A percentile compares a stretch with the other conserved stretches of the same genome.
phyloP scores from a whole-genome alignment of 2,113 vertebrate genomes.

The Pimephales promelas region DNA sequence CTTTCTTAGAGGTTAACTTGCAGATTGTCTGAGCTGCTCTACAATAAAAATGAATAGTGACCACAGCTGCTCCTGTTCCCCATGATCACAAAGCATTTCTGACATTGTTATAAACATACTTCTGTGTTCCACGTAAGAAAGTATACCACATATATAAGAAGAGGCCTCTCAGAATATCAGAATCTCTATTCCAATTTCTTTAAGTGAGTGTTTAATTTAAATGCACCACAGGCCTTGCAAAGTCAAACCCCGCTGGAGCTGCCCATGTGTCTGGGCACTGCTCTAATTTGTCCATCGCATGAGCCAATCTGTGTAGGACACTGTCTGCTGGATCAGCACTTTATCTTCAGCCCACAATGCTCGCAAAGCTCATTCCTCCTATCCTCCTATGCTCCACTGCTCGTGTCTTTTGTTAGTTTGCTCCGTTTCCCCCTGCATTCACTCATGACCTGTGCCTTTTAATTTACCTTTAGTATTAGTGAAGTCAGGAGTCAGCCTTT shows the following conservation, averaged over 20 bases:
- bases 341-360: constrained; percentile 31
- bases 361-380: not conserved
- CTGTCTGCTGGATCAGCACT: constrained; percentile 62
- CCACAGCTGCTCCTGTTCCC: too few relatives aligned
- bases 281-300: constrained; percentile 49
- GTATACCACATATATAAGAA: not conserved
- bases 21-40: not conserved
- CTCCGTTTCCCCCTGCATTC: constrained; percentile 41
- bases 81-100: too few relatives aligned
- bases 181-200: constrained; percentile 11
- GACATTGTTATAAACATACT: not conserved
- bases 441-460: constrained; percentile 46
- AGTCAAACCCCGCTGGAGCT: constrained; percentile 7
- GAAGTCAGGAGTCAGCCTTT: constrained; percentile 53
- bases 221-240: constrained; percentile 10
- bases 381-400: not conserved
- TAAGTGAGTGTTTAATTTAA: constrained; percentile 24
- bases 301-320: constrained; percentile 53
- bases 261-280: constrained; percentile 38
- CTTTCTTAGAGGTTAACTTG: not conserved
- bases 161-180: not conserved
- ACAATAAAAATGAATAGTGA: too few relatives aligned
- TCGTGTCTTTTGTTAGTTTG: constrained; percentile 39
- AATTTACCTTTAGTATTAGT: constrained; percentile 56
- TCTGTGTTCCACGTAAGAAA: not conserved